phyloP scores from a whole-genome alignment of 30 jellyfish, hydroid and myxozoan genomes.

The Aurelia sp. region DNA sequence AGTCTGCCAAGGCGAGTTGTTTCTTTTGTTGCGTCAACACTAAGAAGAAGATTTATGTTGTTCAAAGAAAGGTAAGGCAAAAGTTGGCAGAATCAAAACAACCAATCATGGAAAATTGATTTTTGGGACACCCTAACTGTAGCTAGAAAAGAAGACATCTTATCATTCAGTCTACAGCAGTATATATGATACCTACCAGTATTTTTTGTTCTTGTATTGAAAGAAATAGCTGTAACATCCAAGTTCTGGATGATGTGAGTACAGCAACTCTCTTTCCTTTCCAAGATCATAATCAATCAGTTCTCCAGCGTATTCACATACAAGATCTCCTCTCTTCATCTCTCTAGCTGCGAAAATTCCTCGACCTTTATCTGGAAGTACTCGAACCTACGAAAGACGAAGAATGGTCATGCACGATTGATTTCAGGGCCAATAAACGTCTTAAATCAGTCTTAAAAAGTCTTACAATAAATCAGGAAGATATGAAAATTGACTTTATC shows the following conservation, averaged over 20 bases:
- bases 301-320: conserved; percentile 98
- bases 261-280: conserved; percentile 67
- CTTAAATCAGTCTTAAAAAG: too few relatives aligned
- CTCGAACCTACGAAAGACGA: conserved; percentile 75
- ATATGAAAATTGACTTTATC: too few relatives aligned
- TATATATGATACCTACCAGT: conserved; percentile 86
- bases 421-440: too few relatives aligned
- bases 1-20: conserved; percentile 95
- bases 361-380: conserved; percentile 96
- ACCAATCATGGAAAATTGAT: too few relatives aligned
- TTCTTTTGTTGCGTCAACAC: conserved; percentile 99
- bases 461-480: too few relatives aligned
- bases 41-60: conserved; percentile 4
- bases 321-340: conserved; percentile 87
- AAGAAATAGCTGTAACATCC: conserved; percentile 98
- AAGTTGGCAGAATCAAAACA: too few relatives aligned
- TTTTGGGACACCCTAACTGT: too few relatives aligned
- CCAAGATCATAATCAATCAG: conserved; percentile 77
- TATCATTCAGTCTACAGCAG: too few relatives aligned
- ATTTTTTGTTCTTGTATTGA: conserved; percentile 76
- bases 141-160: too few relatives aligned
- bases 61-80: too few relatives aligned
- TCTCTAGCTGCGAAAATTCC: conserved; percentile 83
- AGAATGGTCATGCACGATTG: not conserved
- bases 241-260: conserved; percentile 69